Evolutionary conservation across 2,113 vertebrate species (phyloP), one percentile per base, ranked within the genome.

Genomic region (Phocoena sinus): DNA sequence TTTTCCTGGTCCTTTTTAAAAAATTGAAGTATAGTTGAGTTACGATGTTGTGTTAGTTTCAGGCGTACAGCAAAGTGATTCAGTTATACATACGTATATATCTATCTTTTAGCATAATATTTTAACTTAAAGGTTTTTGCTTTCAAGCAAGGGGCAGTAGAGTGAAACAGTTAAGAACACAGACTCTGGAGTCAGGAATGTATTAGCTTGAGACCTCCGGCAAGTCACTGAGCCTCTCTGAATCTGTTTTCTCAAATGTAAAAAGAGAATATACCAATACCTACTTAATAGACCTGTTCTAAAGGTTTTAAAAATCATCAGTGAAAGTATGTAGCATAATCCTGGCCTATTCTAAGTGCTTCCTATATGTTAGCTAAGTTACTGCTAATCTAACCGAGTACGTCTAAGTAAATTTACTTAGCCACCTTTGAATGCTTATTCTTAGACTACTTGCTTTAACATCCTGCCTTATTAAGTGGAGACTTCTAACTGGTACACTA

Each of bases 201-300:
- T 80, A 33, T 62, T 31, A 68, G 44, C 56, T 85, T 76, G 36
- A 56, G n/a, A 56, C 21, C 0, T 56, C 36, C 77, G 11, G 8
- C 31, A 91, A 71, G n/a, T 74, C 25, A 91, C 33, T 79, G 77
- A 28, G 13, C 56, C 26, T 85, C 44, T 77, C 56, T 77, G 33
- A 89, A 63, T 2, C 28, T 84, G 41, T 77, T 93, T 95, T 96
- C 47, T 92, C 62, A 91, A 90, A 79, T 41, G 36, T 86, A 83
- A 56, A 96, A 50, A 92, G 33, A 76, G 33, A 94, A 89, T 33
- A 82, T 53, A 87, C 7, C 26, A 95, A 63, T 14, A 85, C 15
- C n/a, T 71, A 84, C 25, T 82, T 70, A 90, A 67, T 41, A 93
- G 31, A 62, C 0, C 23, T 86, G 80, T 94, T 87, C 20, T 36